phyloP scores from a whole-genome alignment of 2,113 vertebrate genomes.

The Taurulus bubalis region DNA sequence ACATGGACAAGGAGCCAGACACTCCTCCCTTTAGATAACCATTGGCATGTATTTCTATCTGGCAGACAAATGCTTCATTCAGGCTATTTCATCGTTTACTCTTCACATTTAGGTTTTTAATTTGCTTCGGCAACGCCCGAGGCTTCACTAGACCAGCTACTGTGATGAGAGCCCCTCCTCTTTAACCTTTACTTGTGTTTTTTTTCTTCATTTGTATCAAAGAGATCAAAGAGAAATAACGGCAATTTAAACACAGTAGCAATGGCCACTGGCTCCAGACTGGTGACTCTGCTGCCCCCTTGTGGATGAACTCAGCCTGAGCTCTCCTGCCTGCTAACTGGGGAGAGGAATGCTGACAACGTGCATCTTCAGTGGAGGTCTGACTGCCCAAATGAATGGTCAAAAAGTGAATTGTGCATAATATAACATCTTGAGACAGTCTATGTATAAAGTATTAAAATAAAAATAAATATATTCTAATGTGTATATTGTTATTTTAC shows the following conservation, averaged over 20 bases:
- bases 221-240: not conserved
- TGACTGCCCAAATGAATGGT: not conserved
- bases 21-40: slow-evolving; percentile 29
- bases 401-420: not conserved
- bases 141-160: not conserved
- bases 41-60: not conserved
- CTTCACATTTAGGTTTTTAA: not conserved
- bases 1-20: not conserved
- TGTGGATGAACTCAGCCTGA: slow-evolving; percentile 40
- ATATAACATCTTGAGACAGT: not conserved
- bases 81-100: not conserved
- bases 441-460: not conserved
- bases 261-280: not conserved
- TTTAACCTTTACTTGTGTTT: not conserved
- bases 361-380: not conserved
- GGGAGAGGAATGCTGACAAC: not conserved
- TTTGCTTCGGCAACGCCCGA: not conserved
- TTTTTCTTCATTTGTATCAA: not conserved
- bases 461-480: not conserved
- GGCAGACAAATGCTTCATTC: not conserved
- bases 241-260: not conserved
- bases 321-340: not conserved
- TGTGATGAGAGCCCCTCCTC: not conserved
- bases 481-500: not conserved
- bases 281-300: slow-evolving; percentile 45